Base-by-base conservation (phyloP, 2,113 vertebrate genomes). In the Agelaius tricolor region DNA sequence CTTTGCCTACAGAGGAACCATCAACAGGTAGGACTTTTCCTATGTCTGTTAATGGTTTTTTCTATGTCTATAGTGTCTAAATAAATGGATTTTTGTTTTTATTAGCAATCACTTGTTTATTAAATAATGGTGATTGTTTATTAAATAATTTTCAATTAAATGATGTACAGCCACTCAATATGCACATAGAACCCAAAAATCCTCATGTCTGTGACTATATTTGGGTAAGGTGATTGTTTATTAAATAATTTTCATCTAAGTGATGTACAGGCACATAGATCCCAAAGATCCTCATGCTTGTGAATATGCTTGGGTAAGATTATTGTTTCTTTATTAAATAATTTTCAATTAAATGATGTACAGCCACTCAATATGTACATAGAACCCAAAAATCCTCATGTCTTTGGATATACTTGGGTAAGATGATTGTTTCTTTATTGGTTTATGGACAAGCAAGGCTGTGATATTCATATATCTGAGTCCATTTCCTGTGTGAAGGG, bases 21-120 rank as follows among this genome's bases (percentile, higher is more conserved):
- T 77, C 98, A 96, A 82, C 94, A 98, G 97, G 97, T 98, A 84
- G 57, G n/a, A 10, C 46, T 90, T 22, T 65, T 91, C 57, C 57
- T 73, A 7, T 61, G 15, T 52, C 14, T 83, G 10, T 31, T 33
- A 46, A 18, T 71, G 13, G 3, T 46, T 88, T 43, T 5, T 79
- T 33, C n/a, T 55, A 13, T 87, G 73, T 93, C 47, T 54, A 5
- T 21, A 66, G 3, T 31, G 9, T 78, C 79, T 52, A 75, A 69
- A 19, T 73, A 84, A 72, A 72, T 30, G 47, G 1, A 1, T 20
- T 75, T 74, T 81, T 41, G n/a, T 27, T 87, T 78, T 87, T 24
- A 18, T 52, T 84, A 84, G 16, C 15, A 68, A n/a, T 76, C n/a
- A 15, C 24, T 67, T 17, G 10, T 54, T 54, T 52, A 52, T 28